Percentiles rank a stretch among this genome's conserved stretches.
Conservation (phyloP, 2,888 invertebrate genomes). For the Cryptophagus acutangulus region DNA sequence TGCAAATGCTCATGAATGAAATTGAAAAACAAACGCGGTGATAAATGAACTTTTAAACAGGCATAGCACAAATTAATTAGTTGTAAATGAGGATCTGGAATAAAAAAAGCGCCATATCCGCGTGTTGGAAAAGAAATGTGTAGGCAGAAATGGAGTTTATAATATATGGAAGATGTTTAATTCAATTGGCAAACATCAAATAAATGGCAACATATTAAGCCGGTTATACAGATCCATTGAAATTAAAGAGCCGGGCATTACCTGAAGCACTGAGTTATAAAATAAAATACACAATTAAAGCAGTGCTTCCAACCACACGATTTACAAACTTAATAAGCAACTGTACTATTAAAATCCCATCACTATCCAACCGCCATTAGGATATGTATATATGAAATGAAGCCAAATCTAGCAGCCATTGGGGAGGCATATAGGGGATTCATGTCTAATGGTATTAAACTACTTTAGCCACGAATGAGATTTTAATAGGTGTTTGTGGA, state of each 20-base stretch:
- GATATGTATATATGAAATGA: conserved; percentile 28
- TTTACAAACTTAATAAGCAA: conserved; percentile 32
- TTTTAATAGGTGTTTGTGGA: conserved; percentile 38
- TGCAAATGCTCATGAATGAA: no score
- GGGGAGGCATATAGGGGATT: conserved; percentile 27
- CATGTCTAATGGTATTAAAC: conserved; percentile 38
- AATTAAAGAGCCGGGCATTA: conserved; percentile 32
- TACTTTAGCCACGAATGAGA: conserved; percentile 38
- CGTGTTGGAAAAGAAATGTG: background rate
- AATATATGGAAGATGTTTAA: conserved; percentile 20
- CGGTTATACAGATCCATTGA: conserved; percentile 27
- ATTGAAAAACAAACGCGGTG: no score
- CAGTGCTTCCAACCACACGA: conserved; percentile 14
- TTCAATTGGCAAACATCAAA: conserved; percentile 34
- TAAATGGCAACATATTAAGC: conserved; percentile 34
- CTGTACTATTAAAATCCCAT: conserved; percentile 46
- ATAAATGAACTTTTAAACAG: no score
- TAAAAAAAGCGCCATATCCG: no score
- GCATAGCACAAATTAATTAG: background rate
- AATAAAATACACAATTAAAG: conserved; percentile 38
- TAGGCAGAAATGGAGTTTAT: background rate
- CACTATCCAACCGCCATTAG: conserved; percentile 44
- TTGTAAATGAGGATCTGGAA: background rate
- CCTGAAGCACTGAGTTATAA: conserved; percentile 34
- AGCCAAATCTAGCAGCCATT: conserved; percentile 34